Evolutionary conservation across 2,888 invertebrate genomes (phyloP).

Genomic region (Agriopis leucophaearia): DNA sequence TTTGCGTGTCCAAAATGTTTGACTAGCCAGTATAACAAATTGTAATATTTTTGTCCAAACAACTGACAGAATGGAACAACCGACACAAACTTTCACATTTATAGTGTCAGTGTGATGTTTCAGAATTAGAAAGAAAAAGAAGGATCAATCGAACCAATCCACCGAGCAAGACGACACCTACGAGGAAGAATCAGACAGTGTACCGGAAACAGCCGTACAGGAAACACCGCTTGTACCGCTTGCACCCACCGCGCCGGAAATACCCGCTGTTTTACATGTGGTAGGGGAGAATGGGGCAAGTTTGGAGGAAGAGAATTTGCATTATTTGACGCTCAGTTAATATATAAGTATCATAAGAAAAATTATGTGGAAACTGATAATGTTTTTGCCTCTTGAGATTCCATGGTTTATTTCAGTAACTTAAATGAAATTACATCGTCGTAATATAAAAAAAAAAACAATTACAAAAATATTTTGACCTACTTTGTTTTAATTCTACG

Average conservation of each 20-base stretch:
- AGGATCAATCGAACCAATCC: constrained; percentile 15
- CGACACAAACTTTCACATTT: too few relatives aligned
- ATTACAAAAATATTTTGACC: too few relatives aligned
- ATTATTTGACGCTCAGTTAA: constrained; percentile 33
- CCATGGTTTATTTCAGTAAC: too few relatives aligned
- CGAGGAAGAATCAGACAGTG: constrained; percentile 30
- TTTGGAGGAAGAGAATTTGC: constrained; percentile 17
- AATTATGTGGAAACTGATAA: too few relatives aligned
- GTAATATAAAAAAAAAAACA: too few relatives aligned
- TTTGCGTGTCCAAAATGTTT: too few relatives aligned
- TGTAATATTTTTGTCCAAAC: too few relatives aligned
- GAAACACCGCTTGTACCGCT: constrained; percentile 17
- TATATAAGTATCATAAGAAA: background rate
- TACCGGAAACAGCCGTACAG: constrained; percentile 17
- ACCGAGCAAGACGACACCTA: constrained; percentile 35
- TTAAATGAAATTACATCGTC: too few relatives aligned
- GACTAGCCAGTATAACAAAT: too few relatives aligned
- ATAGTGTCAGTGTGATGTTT: background rate
- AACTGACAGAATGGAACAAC: too few relatives aligned
- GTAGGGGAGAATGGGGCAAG: background rate
- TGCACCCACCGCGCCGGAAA: constrained; percentile 7
- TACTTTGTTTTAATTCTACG: too few relatives aligned
- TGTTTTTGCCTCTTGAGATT: too few relatives aligned
- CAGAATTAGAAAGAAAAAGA: constrained; percentile 43
- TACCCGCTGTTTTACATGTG: background rate